These are phyloP conservation scores for Acanthochromis polyacanthus DNA, from an alignment of 2,113 vertebrate genomes.

Conservation along the genomic window DNA sequence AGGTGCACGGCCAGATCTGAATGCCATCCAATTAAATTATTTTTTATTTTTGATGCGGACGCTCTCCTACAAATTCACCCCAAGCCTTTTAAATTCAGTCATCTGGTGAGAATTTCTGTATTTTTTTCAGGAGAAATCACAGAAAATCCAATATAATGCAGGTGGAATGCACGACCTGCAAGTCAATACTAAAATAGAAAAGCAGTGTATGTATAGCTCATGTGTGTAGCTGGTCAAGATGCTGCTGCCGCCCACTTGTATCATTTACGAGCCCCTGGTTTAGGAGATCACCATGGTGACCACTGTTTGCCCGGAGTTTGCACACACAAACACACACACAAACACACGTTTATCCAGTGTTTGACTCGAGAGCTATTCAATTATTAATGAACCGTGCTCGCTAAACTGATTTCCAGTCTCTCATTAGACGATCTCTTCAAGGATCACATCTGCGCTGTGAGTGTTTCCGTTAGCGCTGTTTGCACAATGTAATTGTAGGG, in stretches of 20 bases:
- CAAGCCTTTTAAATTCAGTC: no score
- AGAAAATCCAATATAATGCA: no score
- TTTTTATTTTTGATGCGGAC: no score
- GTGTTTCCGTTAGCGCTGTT: slow-evolving; percentile 20
- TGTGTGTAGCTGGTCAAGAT: slow-evolving; percentile 16
- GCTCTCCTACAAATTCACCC: no score
- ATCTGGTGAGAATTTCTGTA: no score
- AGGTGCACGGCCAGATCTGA: no score
- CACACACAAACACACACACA: slow-evolving; percentile 46
- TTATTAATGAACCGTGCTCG: slow-evolving; percentile 54
- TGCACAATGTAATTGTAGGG: slow-evolving; percentile 4
- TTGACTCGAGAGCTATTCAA: slow-evolving; percentile 45
- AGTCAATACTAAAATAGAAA: slow-evolving; percentile 1
- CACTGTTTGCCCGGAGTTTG: slow-evolving; percentile 50
- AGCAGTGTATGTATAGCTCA: not conserved
- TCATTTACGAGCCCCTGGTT: slow-evolving; percentile 60
- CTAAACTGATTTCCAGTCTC: slow-evolving; percentile 53
- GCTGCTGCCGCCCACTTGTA: slow-evolving; percentile 42
- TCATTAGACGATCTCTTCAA: slow-evolving; percentile 43
- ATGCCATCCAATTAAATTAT: no score
- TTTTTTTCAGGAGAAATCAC: no score
- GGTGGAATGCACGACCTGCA: not conserved
- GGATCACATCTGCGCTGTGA: slow-evolving; percentile 42
- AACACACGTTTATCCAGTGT: slow-evolving; percentile 44
- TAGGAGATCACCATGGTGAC: slow-evolving; percentile 68